Evolutionary conservation across 23 tunicate species (phyloP).

Genomic region (Ascidia mentula): DNA sequence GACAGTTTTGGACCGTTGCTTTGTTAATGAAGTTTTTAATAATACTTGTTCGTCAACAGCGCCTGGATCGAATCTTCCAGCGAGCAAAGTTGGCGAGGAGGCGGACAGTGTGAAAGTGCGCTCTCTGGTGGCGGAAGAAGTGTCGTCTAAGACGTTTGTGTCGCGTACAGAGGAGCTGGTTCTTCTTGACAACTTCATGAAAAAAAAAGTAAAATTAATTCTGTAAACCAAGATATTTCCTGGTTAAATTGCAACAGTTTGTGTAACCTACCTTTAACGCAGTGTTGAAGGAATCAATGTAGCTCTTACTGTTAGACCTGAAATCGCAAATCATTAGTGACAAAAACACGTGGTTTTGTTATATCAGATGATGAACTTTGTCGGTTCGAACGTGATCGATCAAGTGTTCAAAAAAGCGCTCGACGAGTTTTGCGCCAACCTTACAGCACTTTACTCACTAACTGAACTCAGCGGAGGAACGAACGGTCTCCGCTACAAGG

Average conservation of each 20-base stretch:
- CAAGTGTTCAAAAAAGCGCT: constrained; percentile 46
- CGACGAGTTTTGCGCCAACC: constrained; percentile 50
- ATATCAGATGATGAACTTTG: constrained; percentile 19
- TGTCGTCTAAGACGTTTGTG: constrained; percentile 42
- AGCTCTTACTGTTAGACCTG: neutral
- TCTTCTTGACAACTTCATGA: constrained; percentile 36
- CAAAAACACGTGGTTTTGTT: neutral
- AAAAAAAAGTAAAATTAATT: constrained; percentile 18
- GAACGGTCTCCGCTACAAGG: constrained; percentile 51
- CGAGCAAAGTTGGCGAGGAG: neutral
- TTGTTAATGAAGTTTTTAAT: neutral
- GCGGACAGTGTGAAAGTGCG: constrained; percentile 33
- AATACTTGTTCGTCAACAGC: too few relatives aligned
- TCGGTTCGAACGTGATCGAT: constrained; percentile 22
- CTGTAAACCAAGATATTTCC: neutral
- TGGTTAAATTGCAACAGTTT: neutral
- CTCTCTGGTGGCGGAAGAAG: constrained; percentile 47
- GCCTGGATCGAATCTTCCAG: neutral
- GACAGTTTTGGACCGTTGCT: too few relatives aligned
- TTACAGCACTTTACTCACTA: constrained; percentile 44
- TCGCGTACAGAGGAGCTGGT: constrained; percentile 31
- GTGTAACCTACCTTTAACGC: neutral
- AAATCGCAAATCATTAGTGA: neutral
- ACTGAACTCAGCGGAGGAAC: constrained; percentile 36
- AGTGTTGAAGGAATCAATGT: too few relatives aligned